Base-by-base conservation (phyloP, 2,888 invertebrate genomes). In the Copidosoma aretas region DNA sequence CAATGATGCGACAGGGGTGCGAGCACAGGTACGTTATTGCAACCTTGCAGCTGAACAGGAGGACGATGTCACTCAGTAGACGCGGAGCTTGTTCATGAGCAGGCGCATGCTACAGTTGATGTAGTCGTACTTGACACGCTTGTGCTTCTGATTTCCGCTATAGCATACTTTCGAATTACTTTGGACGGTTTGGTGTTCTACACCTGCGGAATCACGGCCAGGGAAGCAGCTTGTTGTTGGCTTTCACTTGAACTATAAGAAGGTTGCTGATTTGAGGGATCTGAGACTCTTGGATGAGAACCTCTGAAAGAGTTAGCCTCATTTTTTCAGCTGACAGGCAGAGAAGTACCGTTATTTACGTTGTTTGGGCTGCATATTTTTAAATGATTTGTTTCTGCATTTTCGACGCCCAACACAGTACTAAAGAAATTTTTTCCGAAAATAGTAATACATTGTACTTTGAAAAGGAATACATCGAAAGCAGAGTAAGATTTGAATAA, bases 21-120 rank as follows among this genome's bases (percentile, higher is more conserved):
- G 79, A 86, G 67, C 76, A 87, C 73, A 86, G 84, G 68, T 89
- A 88, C 67, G 87, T 79, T 72, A 87, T 86, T 0, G 89, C 90
- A 0, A 90, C 89, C 74, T 90, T 89, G 73, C 90, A 89, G 71
- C n/a, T n/a, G n/a, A 93, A 85, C 57, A 91, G 83, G 2, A 93
- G 79, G 64, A 91, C 82, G 56, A 88, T 88, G 81, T 93, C 93
- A 86, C 85, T 92, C 93, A 94, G 10, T 86, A 85, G 0, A 90
- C 88, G 10, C 87, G 85, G 24, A 87, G 76, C 41, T 87, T 88
- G 4, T 87, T 87, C 88, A 91, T 89, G 54, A 86, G 85, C 58
- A 88, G 86, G 58, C 90, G 77, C 0, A 92, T 91, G 72, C 86
- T 86, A 25, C 86, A 86, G 80, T 93, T 92, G 14, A 88, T 81